Conservation (phyloP, 2,113 vertebrate species). For the Spheniscus mendiculus region DNA sequence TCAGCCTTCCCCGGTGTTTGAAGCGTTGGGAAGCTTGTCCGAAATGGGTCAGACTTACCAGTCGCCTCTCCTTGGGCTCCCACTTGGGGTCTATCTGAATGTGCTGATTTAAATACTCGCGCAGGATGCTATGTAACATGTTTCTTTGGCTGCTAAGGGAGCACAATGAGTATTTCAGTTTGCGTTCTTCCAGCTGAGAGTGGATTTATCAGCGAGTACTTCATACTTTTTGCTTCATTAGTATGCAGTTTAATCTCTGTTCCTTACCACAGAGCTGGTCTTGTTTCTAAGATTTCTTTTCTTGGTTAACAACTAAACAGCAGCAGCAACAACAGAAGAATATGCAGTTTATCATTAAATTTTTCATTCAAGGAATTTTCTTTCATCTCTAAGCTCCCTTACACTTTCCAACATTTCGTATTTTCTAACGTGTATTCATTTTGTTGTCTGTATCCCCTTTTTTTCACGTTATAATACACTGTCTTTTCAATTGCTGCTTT, state of each 20-base stretch:
- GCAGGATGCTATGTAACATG: rapidly evolving
- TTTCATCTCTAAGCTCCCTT: neutral
- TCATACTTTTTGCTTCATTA: rapidly evolving
- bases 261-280: neutral
- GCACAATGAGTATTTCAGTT: rapidly evolving
- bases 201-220: neutral
- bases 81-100: rapidly evolving
- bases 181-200: neutral
- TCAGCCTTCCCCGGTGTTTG: neutral
- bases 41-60: rapidly evolving
- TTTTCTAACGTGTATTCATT: neutral
- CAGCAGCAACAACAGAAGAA: neutral
- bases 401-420: neutral
- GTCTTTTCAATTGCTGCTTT: neutral
- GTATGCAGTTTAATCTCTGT: neutral
- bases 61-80: neutral
- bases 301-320: neutral
- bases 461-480: neutral
- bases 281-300: neutral
- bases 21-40: neutral
- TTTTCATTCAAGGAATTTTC: neutral
- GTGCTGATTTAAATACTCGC: rapidly evolving
- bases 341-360: neutral
- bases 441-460: neutral
- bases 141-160: neutral